phyloP scores from a whole-genome alignment of 64 coral and sea anemone genomes.

The Porites australiensis region DNA sequence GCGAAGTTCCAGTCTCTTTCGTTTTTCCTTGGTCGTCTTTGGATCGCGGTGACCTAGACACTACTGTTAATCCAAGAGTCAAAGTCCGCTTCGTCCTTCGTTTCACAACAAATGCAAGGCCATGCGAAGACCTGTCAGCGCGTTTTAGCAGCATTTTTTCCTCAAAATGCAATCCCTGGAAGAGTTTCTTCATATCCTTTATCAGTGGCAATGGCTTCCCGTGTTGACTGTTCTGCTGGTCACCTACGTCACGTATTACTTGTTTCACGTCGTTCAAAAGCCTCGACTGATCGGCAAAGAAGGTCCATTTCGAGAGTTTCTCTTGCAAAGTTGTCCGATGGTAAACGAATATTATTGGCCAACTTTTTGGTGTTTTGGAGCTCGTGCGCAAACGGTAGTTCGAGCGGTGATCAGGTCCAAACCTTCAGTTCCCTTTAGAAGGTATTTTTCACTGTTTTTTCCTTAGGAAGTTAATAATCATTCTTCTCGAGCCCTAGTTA shows the following conservation, averaged over 20 bases:
- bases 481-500: too few species aligned
- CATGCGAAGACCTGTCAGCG: background rate
- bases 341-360: slow-evolving; percentile 86
- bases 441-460: slow-evolving; percentile 23
- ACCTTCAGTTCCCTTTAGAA: slow-evolving; percentile 83
- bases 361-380: slow-evolving; percentile 90
- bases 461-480: too few species aligned
- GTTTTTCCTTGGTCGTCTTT: background rate
- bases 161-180: slow-evolving; percentile 22
- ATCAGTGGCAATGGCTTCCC: slow-evolving; percentile 90
- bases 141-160: background rate
- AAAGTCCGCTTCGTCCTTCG: background rate
- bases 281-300: slow-evolving; percentile 83
- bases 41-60: background rate
- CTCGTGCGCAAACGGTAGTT: slow-evolving; percentile 84
- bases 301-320: slow-evolving; percentile 82
- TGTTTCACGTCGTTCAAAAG: slow-evolving; percentile 85
- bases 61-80: background rate
- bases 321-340: slow-evolving; percentile 76
- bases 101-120: too few species aligned
- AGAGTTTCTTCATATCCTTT: slow-evolving; percentile 72
- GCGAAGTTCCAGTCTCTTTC: background rate
- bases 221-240: slow-evolving; percentile 61
- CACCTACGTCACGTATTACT: slow-evolving; percentile 82
- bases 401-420: slow-evolving; percentile 80